Percentiles rank a stretch among this genome's conserved stretches.
These are phyloP conservation scores for Corella eumyota DNA, from an alignment of 23 tunicate species.

Conservation along the genomic window DNA sequence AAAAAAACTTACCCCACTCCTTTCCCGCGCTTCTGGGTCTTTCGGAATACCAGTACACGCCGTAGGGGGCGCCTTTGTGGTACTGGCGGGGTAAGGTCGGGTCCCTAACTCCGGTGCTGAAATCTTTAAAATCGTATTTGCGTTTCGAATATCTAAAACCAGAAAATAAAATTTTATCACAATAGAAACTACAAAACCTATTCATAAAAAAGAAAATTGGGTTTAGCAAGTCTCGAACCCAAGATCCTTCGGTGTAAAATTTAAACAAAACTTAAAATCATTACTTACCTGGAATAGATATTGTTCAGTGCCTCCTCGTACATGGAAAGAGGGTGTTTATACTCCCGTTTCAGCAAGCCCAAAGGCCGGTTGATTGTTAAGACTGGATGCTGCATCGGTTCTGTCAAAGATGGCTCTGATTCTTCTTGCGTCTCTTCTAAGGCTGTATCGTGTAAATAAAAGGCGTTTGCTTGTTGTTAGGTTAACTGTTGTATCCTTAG, in stretches of 20 bases:
- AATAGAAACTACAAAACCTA: background rate
- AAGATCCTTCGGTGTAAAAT: too few relatives aligned
- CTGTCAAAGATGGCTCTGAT: constrained; percentile 17
- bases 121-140: constrained; percentile 6
- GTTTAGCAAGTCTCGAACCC: too few relatives aligned
- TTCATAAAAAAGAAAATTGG: background rate
- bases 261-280: background rate
- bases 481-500: too few relatives aligned
- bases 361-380: constrained; percentile 34
- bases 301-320: constrained; percentile 51
- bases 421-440: background rate
- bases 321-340: constrained; percentile 84
- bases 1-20: constrained; percentile 36
- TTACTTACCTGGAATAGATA: constrained; percentile 38
- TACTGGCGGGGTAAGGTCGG: constrained; percentile 51
- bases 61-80: constrained; percentile 14
- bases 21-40: constrained; percentile 44
- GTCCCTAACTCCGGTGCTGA: constrained; percentile 8
- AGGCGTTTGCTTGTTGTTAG: too few relatives aligned
- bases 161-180: background rate
- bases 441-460: background rate
- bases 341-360: constrained; percentile 54
- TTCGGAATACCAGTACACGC: constrained; percentile 35
- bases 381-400: constrained; percentile 44
- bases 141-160: constrained; percentile 1